Base-by-base conservation (phyloP, 2,888 invertebrate species). In the Lutraria lutraria region DNA sequence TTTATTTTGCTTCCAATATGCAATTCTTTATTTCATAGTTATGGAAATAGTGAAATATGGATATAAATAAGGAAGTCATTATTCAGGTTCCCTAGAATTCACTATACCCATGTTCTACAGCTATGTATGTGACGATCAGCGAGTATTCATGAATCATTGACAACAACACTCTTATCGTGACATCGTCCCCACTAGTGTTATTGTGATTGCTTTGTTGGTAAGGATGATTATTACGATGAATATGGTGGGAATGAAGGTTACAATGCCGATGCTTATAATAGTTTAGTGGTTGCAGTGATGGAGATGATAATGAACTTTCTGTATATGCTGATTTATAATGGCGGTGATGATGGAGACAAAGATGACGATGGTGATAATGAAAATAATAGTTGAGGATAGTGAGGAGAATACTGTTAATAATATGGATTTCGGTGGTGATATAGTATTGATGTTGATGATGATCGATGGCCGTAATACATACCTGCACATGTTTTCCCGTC, bases 401-500 rank as follows among this genome's bases (percentile, higher is more conserved):
- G 12, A 16, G 1, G 2, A 56, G 3, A 56, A 19, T 15, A 16
- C 3, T 56, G 12, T 8, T 16, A 56, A 56, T 56, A 12, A 16
- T 16, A 2, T 2, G 15, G 2, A 56, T 56, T 19, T 2, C 19
- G 16, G 12, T 19, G 16, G 19, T 56, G 15, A n/a, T n/a, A 56
- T 16, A 2, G 19, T 16, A 15, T 16, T 1, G 16, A 56, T 19
- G 15, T 2, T 15, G 12, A 56, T 60, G 21, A 60, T 8, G 21
- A 60, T 21, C n/a, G 1, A 19, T 60, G 4, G 8, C 25, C 0
- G n/a, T 25, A 12, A 25, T 25, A 68, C 76, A 31, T 86, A 86
- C 86, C 86, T 43, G 43, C 34, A 29, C 86, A 86, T 43, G 19
- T 19, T 31, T 21, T 29, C 15, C 68, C 68, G 29, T 86, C 81